Percentiles rank a stretch among this genome's conserved stretches.
Evolutionary conservation across 2,113 vertebrate species (phyloP).

Genomic region (Merops nubicus): DNA sequence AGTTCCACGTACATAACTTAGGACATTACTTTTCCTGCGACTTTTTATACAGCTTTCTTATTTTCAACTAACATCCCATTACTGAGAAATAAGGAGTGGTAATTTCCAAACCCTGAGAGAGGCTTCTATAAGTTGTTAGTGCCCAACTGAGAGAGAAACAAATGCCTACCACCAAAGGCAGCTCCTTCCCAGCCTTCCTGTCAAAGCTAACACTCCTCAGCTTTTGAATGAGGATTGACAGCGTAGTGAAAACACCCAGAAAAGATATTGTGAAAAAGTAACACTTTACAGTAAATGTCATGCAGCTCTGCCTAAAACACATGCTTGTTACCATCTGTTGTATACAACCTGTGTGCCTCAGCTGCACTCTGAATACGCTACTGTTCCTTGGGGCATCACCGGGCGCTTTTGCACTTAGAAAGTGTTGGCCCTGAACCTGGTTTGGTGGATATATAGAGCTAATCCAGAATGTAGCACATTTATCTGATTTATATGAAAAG

Average conservation of each 20-base stretch:
- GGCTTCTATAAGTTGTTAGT: background rate
- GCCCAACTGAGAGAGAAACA: background rate
- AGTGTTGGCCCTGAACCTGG: background rate
- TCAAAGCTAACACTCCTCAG: background rate
- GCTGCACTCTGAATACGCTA: constrained; percentile 4
- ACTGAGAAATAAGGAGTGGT: background rate
- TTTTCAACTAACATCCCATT: background rate
- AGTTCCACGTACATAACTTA: background rate
- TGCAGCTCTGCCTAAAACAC: constrained; percentile 24
- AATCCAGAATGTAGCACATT: background rate
- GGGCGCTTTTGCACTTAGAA: constrained; percentile 12
- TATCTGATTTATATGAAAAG: background rate
- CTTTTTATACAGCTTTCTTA: background rate
- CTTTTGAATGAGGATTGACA: background rate
- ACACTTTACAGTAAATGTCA: constrained; percentile 21
- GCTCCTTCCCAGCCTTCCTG: background rate
- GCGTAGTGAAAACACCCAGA: background rate
- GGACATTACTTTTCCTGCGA: background rate
- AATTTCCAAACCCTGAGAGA: background rate
- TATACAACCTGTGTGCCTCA: constrained; percentile 25
- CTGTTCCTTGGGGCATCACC: background rate
- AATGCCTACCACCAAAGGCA: background rate
- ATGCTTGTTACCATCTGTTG: constrained; percentile 46
- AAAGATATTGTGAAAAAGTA: constrained; percentile 4
- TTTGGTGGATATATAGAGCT: background rate